Percentiles rank a stretch among this genome's conserved stretches.
phyloP scores from a whole-genome alignment of 1,140 invertebrate genomes.

The Drosophila chauvacae region DNA sequence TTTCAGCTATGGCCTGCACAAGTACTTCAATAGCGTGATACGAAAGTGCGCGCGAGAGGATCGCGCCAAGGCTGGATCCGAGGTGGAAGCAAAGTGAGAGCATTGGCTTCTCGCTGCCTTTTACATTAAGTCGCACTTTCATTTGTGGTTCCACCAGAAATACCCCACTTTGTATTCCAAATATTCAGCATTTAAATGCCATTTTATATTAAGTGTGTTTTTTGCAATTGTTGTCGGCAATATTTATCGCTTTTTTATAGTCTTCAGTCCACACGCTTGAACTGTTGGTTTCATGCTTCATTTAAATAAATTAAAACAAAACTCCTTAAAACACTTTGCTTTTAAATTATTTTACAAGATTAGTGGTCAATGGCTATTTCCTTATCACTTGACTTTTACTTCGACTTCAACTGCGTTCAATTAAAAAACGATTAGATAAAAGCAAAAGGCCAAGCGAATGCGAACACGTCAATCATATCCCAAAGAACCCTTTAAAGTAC shows the following conservation, averaged over 20 bases:
- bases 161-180: neutral
- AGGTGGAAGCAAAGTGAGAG: conserved; percentile 17
- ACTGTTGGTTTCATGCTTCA: conserved; percentile 18
- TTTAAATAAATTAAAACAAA: conserved; percentile 29
- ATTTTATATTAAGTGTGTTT: neutral
- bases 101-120: neutral
- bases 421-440: conserved; percentile 28
- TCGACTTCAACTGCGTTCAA: neutral
- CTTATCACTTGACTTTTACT: neutral
- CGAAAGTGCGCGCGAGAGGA: conserved; percentile 72
- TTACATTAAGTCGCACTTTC: conserved; percentile 1
- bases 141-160: neutral
- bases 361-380: neutral
- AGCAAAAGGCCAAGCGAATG: neutral
- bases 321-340: neutral
- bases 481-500: neutral
- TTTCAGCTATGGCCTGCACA: conserved; percentile 82
- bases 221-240: neutral
- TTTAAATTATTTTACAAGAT: neutral
- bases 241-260: conserved; percentile 1
- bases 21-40: conserved; percentile 75
- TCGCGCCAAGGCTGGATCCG: conserved; percentile 1
- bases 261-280: neutral
- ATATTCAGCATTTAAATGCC: neutral
- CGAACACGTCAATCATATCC: neutral